These are phyloP conservation scores for Microtus pennsylvanicus DNA, from an alignment of 2,113 vertebrate species.

Conservation along the genomic window DNA sequence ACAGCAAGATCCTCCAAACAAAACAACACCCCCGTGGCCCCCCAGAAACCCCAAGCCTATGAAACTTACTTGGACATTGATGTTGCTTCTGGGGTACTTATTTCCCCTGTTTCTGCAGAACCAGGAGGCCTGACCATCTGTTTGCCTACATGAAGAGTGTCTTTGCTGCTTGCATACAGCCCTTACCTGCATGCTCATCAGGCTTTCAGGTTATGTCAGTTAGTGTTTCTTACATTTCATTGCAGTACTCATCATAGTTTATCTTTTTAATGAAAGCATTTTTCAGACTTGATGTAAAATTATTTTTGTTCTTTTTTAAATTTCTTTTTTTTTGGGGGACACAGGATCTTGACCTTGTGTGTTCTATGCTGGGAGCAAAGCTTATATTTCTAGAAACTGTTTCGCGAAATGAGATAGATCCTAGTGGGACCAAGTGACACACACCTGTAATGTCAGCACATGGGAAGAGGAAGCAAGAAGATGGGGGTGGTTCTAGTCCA, in stretches of 20 bases:
- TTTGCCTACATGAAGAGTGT: neutral
- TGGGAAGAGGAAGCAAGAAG: neutral
- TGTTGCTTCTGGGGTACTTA: neutral
- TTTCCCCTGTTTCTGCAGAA: neutral
- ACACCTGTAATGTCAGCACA: neutral
- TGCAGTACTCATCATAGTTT: neutral
- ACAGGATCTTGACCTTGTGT: neutral
- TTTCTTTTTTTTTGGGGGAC: too few relatives aligned
- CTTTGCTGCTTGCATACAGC: neutral
- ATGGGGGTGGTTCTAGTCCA: neutral
- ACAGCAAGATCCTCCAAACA: neutral
- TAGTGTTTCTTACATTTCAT: constrained; percentile 20
- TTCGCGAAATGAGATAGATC: constrained; percentile 4
- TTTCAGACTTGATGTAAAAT: constrained; percentile 27
- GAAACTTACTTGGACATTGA: neutral
- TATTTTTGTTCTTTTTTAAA: neutral
- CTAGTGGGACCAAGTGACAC: neutral
- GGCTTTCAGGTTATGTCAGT: constrained; percentile 29
- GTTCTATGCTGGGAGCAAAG: neutral
- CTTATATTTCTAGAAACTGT: neutral
- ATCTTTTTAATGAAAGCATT: constrained; percentile 49
- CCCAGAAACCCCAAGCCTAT: too few relatives aligned
- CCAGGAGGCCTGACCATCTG: neutral
- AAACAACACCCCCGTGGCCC: rapidly evolving
- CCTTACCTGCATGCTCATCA: neutral